A percentile compares a stretch with the other conserved stretches of the same genome.
Conservation (phyloP, 1,140 invertebrate species). For the Caenorhabditis latens region DNA sequence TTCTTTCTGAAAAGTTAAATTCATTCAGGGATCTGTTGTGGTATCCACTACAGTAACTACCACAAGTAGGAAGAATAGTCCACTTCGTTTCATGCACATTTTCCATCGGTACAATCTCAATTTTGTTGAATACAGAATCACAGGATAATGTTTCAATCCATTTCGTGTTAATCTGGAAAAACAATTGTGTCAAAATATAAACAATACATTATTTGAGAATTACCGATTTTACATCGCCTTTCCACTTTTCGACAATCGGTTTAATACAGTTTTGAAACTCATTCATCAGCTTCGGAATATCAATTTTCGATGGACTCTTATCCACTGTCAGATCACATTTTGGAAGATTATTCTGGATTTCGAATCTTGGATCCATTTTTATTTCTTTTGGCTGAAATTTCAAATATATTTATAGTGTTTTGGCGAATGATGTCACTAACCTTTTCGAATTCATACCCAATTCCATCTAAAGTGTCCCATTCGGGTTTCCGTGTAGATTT, state of each 20-base stretch:
- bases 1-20: slow-evolving; percentile 21
- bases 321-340: not conserved
- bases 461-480: slow-evolving; percentile 4
- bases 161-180: slow-evolving; percentile 28
- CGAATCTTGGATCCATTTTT: not conserved
- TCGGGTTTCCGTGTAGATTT: not conserved
- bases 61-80: slow-evolving; percentile 38
- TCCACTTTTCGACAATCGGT: slow-evolving; percentile 11
- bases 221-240: slow-evolving; percentile 7
- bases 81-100: slow-evolving; percentile 24
- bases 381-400: slow-evolving; percentile 15
- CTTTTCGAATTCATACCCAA: slow-evolving; percentile 11
- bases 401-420: not conserved
- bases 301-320: not conserved
- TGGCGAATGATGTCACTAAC: not conserved
- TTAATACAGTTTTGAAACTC: slow-evolving; percentile 32
- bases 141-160: not conserved
- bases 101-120: not conserved
- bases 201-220: not conserved
- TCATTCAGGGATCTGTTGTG: not conserved
- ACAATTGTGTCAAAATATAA: not conserved
- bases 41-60: not conserved
- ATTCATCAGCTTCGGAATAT: slow-evolving; percentile 7
- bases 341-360: not conserved
- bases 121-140: not conserved